A percentile compares a stretch with the other conserved stretches of the same genome.
Conservation (phyloP, 2,113 vertebrate species). For the Centropus unirufus region DNA sequence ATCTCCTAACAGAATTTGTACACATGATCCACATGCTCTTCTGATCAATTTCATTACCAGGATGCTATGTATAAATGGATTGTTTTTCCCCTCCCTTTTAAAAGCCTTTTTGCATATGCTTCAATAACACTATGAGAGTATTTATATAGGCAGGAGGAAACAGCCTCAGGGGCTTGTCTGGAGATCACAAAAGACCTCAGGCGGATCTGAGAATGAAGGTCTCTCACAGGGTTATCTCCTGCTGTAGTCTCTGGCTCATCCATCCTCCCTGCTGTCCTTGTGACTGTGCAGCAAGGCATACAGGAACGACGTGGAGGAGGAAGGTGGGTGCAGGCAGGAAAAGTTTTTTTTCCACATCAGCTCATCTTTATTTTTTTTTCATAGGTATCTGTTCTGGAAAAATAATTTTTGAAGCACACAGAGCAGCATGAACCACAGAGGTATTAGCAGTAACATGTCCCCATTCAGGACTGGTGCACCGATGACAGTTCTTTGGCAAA, state of each 20-base stretch:
- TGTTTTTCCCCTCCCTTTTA: background rate
- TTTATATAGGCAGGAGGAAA: background rate
- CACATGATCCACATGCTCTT: background rate
- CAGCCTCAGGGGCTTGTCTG: background rate
- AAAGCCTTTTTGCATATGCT: background rate
- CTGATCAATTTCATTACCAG: background rate
- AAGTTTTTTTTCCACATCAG: background rate
- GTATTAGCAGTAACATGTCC: slow-evolving; percentile 54
- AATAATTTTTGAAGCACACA: slow-evolving; percentile 59
- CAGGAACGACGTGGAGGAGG: background rate
- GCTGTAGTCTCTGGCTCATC: background rate
- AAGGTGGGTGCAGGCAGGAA: slow-evolving; percentile 36
- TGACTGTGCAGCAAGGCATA: background rate
- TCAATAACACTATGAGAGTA: background rate
- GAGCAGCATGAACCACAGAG: slow-evolving; percentile 48
- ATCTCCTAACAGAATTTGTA: background rate
- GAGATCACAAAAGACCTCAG: background rate
- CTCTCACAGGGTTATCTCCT: background rate
- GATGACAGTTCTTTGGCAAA: slow-evolving; percentile 76
- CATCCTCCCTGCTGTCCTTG: rapidly evolving
- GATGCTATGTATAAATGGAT: background rate
- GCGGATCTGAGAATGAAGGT: background rate
- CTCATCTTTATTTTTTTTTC: slow-evolving; percentile 22
- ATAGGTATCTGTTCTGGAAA: slow-evolving; percentile 66
- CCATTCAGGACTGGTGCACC: slow-evolving; percentile 15